Percentiles rank a stretch among this genome's conserved stretches.
Evolutionary conservation across 2,113 vertebrate genomes (phyloP).

Genomic region (Lutjanus erythropterus): DNA sequence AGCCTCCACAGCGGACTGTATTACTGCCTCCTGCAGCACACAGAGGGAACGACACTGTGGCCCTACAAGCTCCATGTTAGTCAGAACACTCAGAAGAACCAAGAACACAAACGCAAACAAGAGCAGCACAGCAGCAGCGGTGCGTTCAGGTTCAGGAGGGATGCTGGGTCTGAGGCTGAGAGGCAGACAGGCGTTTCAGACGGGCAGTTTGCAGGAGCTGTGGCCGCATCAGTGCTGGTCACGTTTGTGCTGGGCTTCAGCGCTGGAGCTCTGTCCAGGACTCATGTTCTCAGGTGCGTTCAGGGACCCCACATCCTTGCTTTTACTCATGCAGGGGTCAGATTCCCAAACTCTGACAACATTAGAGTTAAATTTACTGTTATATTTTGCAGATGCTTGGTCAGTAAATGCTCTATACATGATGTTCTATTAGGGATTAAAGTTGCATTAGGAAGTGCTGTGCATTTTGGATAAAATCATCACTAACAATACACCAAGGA

Average conservation of each 20-base stretch:
- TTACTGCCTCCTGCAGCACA: constrained; percentile 76
- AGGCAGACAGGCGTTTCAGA: constrained; percentile 31
- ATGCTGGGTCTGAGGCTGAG: background rate
- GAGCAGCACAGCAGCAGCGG: background rate
- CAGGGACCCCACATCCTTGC: background rate
- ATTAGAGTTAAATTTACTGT: background rate
- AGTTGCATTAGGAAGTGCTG: no score
- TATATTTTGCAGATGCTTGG: no score
- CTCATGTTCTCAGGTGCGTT: constrained; percentile 71
- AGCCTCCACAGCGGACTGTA: constrained; percentile 78
- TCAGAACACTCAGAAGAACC: background rate
- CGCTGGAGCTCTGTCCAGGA: constrained; percentile 76
- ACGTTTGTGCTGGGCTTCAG: constrained; percentile 82
- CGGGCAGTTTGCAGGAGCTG: constrained; percentile 62
- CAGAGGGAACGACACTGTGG: constrained; percentile 53
- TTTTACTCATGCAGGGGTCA: background rate
- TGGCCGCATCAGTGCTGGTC: constrained; percentile 78
- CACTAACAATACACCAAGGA: no score
- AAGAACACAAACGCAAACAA: rapidly evolving
- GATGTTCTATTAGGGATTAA: background rate
- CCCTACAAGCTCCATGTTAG: constrained; percentile 58
- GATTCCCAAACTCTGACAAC: background rate
- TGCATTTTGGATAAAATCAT: no score
- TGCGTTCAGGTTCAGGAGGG: constrained; percentile 27
- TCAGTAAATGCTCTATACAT: background rate